These are phyloP conservation scores for Pyrocephalus nanus DNA, from an alignment of 2,797 vertebrate genomes.

Conservation along the genomic window DNA sequence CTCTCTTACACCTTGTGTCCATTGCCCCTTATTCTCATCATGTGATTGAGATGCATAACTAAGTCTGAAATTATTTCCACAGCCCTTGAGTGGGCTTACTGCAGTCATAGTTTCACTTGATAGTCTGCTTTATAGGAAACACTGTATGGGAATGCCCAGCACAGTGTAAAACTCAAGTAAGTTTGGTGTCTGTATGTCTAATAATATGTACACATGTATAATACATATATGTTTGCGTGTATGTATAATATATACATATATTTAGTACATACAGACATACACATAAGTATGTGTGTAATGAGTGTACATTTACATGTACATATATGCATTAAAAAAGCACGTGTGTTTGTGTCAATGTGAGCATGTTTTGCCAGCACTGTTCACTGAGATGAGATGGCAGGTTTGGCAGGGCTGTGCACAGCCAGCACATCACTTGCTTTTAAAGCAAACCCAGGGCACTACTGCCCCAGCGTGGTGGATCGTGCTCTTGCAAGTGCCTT, in stretches of 20 bases:
- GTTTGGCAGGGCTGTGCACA: not conserved
- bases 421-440: rapidly evolving
- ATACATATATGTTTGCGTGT: rapidly evolving
- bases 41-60: rapidly evolving
- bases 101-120: not conserved
- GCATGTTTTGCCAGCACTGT: not conserved
- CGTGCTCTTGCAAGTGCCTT: not conserved
- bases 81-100: not conserved
- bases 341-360: not conserved
- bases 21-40: rapidly evolving
- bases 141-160: not conserved
- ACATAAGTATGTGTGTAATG: rapidly evolving
- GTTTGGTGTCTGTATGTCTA: too few species aligned
- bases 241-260: rapidly evolving
- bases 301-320: not conserved
- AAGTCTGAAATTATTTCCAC: not conserved
- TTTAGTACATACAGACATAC: rapidly evolving
- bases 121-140: not conserved
- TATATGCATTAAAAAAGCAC: rapidly evolving
- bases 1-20: not conserved
- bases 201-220: too few species aligned
- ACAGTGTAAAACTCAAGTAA: not conserved
- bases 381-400: not conserved
- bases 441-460: not conserved
- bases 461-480: conserved; percentile 26